Base-by-base conservation (phyloP, 2,888 invertebrate genomes). In the Itoplectis maculator region DNA sequence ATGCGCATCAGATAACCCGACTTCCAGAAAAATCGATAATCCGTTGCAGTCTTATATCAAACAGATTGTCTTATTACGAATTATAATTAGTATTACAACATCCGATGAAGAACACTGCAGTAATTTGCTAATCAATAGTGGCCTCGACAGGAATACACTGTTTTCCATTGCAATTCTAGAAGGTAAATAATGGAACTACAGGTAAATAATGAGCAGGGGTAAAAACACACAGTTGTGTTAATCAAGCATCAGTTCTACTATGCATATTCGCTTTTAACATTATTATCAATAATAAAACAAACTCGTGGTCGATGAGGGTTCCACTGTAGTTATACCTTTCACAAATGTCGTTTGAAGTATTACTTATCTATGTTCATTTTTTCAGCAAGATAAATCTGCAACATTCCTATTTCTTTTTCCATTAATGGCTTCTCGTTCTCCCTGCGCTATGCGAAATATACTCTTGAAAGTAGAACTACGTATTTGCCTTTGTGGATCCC, bases 41-140 rank as follows among this genome's bases (percentile, higher is more conserved):
- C 29, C 29, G 29, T 29, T 3, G 5, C 29, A 2, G 29, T 29
- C 29, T 29, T 29, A 29, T 29, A 29, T 5, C 29, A 45, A 45
- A 45, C n/a, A 45, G 54, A 2, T 29, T 29, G 29, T 5, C 29
- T 29, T 47, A 5, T 56, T 56, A 8, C 4, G 2, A 20, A 51
- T 29, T 72, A 61, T 72, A 49, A 72, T 81, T 72, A 49, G 72
- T 68, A 76, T 77, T 66, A 15, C n/a, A 40, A 9, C 56, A 35
- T 65, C 42, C 18, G 20, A 66, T 49, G 45, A 63, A 37, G 54
- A 15, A 49, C 23, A 15, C 47, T 2, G 3, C 5, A 15, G 15
- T 49, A 15, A 15, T 49, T 18, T 0, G 7, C 15, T 8, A 29
- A 29, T 0, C 18, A 18, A 49, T 2, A 4, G 7, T 8, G 15